Percentiles rank a stretch among this genome's conserved stretches.
Conservation (phyloP, 1,140 invertebrate genomes). For the Scaptomyza graminum region DNA sequence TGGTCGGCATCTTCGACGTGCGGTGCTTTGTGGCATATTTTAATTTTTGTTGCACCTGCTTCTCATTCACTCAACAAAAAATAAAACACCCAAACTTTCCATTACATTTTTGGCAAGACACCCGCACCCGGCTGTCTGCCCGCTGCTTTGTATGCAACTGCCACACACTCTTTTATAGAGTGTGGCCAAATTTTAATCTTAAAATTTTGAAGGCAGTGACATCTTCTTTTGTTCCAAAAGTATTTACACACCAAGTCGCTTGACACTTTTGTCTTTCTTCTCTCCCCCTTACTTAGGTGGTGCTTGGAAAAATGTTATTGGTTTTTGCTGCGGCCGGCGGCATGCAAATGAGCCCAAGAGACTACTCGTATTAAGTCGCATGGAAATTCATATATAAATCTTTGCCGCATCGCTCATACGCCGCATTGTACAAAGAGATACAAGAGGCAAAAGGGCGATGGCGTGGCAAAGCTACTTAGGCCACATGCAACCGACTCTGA, state of each 20-base stretch:
- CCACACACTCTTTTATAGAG: slow-evolving; percentile 1
- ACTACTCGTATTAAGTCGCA: slow-evolving; percentile 28
- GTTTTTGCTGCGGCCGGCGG: slow-evolving; percentile 43
- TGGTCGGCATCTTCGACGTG: slow-evolving; percentile 68
- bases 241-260: slow-evolving; percentile 61
- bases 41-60: slow-evolving; percentile 67
- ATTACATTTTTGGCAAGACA: slow-evolving; percentile 18
- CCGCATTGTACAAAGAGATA: slow-evolving; percentile 5
- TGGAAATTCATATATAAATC: slow-evolving; percentile 69
- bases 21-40: slow-evolving; percentile 75
- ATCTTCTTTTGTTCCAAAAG: slow-evolving; percentile 67
- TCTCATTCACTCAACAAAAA: slow-evolving; percentile 40
- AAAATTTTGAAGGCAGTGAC: slow-evolving; percentile 71
- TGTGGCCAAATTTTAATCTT: slow-evolving; percentile 70
- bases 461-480: slow-evolving; percentile 60
- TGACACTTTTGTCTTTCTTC: neutral
- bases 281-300: neutral
- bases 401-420: slow-evolving; percentile 29
- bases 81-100: slow-evolving; percentile 56
- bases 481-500: slow-evolving; percentile 14
- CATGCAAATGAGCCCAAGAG: slow-evolving; percentile 38
- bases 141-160: slow-evolving; percentile 40
- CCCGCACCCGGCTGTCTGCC: slow-evolving; percentile 3
- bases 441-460: slow-evolving; percentile 13
- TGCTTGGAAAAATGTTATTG: slow-evolving; percentile 59